These are phyloP conservation scores for Ochotona princeps DNA, from an alignment of 2,113 vertebrate genomes.

Conservation along the genomic window DNA sequence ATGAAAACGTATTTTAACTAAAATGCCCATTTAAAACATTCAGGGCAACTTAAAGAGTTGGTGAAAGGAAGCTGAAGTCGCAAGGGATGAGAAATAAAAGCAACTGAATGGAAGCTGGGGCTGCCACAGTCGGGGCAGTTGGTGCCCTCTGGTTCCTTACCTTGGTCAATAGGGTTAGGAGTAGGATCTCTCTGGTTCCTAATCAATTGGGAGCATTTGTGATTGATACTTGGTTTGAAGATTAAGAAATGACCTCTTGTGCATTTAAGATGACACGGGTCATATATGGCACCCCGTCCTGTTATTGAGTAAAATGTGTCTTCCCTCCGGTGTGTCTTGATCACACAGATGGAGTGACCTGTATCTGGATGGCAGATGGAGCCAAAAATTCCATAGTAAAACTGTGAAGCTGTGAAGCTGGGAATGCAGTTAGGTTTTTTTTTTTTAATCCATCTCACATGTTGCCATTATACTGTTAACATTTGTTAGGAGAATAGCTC, in stretches of 20 bases:
- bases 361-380: neutral
- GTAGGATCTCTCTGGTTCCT: neutral
- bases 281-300: neutral
- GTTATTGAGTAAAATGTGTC: constrained; percentile 8
- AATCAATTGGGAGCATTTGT: neutral
- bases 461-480: neutral
- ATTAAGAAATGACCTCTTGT: constrained; percentile 42
- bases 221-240: neutral
- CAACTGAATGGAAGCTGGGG: neutral
- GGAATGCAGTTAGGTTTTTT: neutral
- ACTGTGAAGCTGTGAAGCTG: neutral
- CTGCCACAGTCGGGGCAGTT: neutral
- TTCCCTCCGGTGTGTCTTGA: neutral
- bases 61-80: constrained; percentile 51
- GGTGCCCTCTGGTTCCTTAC: neutral
- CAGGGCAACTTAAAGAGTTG: constrained; percentile 38
- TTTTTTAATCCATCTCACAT: neutral
- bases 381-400: neutral
- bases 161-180: neutral
- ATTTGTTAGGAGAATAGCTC: neutral
- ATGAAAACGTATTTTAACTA: constrained; percentile 60
- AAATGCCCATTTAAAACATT: constrained; percentile 35
- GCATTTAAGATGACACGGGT: neutral
- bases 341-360: neutral
- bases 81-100: constrained; percentile 21